A percentile compares a stretch with the other conserved stretches of the same genome.
These are phyloP conservation scores for Leptinotarsa haldemani DNA, from an alignment of 2,888 invertebrate species.

Conservation along the genomic window DNA sequence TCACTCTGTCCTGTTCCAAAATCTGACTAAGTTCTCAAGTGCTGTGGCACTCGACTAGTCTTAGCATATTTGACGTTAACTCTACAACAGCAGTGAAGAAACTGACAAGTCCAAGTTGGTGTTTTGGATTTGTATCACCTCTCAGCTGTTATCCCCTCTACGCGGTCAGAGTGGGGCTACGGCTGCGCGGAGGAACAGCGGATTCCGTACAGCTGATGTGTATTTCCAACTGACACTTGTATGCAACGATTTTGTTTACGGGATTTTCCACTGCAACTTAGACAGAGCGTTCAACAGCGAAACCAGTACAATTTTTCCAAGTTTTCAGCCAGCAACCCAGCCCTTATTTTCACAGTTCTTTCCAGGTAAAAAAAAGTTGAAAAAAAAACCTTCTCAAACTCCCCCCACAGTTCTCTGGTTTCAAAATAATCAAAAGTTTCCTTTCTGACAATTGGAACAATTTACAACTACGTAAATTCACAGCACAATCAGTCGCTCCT, in stretches of 20 bases:
- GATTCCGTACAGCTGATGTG: slow-evolving; percentile 58
- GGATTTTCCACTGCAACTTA: slow-evolving; percentile 3
- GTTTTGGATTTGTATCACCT: slow-evolving; percentile 65
- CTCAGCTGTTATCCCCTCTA: slow-evolving; percentile 64
- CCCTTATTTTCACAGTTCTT: neutral
- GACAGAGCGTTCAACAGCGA: neutral
- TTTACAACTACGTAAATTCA: slow-evolving; percentile 1
- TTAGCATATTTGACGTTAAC: slow-evolving; percentile 59
- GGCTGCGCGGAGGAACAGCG: slow-evolving; percentile 55
- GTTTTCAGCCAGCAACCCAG: neutral
- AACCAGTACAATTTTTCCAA: neutral
- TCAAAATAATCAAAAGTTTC: neutral
- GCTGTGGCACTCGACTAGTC: slow-evolving; percentile 60
- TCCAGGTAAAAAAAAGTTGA: neutral
- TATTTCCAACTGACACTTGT: slow-evolving; percentile 49
- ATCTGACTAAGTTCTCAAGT: slow-evolving; percentile 61
- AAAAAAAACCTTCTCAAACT: neutral
- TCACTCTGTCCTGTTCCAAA: slow-evolving; percentile 46
- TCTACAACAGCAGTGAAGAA: slow-evolving; percentile 68
- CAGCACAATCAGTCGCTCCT: neutral
- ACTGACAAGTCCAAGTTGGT: slow-evolving; percentile 71
- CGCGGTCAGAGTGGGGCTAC: slow-evolving; percentile 51
- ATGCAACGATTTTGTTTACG: slow-evolving; percentile 26
- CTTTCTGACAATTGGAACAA: neutral
- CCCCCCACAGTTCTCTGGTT: neutral